Conservation (phyloP, 2,888 invertebrate genomes). For the Sesia apiformis region DNA sequence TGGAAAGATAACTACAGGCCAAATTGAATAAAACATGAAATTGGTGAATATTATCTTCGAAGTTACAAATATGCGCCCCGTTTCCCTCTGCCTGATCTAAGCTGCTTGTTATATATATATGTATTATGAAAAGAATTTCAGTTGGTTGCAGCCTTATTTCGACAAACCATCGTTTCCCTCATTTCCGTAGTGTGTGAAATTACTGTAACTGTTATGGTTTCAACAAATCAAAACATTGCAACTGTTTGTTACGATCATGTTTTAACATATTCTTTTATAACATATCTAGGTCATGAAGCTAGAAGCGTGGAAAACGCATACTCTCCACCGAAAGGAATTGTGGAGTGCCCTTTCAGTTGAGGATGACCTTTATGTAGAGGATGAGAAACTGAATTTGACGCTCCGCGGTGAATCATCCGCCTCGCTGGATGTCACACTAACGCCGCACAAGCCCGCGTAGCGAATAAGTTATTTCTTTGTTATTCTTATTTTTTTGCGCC, state of each 20-base stretch:
- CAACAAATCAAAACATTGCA: neutral
- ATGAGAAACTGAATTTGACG: constrained; percentile 47
- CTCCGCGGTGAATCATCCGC: constrained; percentile 52
- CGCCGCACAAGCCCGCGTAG: constrained; percentile 22
- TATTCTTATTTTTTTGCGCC: too few relatives aligned
- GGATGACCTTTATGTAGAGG: constrained; percentile 50
- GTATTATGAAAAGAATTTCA: too few relatives aligned
- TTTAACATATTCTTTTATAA: neutral
- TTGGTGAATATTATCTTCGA: too few relatives aligned
- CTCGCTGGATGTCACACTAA: constrained; percentile 39
- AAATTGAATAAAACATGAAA: too few relatives aligned
- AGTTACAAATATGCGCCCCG: too few relatives aligned
- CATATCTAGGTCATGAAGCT: constrained; percentile 81
- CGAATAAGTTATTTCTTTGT: too few relatives aligned
- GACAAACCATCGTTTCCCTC: too few relatives aligned
- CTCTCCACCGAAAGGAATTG: constrained; percentile 59
- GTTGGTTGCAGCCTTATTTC: too few relatives aligned
- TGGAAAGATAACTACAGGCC: too few relatives aligned
- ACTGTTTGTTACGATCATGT: neutral
- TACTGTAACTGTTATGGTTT: neutral
- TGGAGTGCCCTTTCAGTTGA: constrained; percentile 51
- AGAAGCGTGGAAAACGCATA: constrained; percentile 78
- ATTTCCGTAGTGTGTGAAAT: neutral
- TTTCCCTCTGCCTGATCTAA: too few relatives aligned
- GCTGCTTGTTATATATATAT: too few relatives aligned